Percentiles rank a stretch among this genome's conserved stretches.
Conservation (phyloP, 64 coral and sea anemone genomes). For the Trachythela sp. region DNA sequence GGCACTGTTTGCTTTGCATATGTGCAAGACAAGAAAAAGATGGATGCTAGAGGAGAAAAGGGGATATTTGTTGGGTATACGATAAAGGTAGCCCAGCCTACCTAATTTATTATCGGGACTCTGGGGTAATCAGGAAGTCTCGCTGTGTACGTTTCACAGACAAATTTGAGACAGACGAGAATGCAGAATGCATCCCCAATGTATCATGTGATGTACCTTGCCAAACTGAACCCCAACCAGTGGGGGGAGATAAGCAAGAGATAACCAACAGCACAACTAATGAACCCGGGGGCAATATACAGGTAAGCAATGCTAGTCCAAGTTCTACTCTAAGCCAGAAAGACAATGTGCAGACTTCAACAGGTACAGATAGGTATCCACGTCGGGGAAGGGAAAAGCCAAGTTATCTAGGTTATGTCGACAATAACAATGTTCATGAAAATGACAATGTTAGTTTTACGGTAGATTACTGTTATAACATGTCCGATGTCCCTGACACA, state of each 20-base stretch:
- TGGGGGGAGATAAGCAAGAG: not conserved
- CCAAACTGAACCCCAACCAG: not conserved
- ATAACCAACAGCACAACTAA: not conserved
- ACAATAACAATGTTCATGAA: not conserved
- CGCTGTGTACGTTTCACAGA: not conserved
- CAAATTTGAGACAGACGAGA: not conserved
- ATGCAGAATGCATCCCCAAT: not conserved
- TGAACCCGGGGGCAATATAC: not conserved
- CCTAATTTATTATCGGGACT: not conserved
- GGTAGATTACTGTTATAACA: constrained; percentile 42
- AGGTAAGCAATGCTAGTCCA: not conserved
- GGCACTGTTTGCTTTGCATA: not conserved
- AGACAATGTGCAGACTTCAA: not conserved
- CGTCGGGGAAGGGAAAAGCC: not conserved
- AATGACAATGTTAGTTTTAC: not conserved
- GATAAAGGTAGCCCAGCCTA: constrained; percentile 12
- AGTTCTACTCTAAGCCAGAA: not conserved
- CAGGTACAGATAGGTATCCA: not conserved
- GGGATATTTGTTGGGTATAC: constrained; percentile 3
- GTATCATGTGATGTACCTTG: not conserved
- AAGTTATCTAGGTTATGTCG: not conserved
- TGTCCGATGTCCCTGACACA: constrained; percentile 22
- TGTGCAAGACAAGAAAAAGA: not conserved
- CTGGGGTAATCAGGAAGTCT: not conserved
- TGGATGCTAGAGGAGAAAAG: not conserved